Base-by-base conservation (phyloP, 2,797 vertebrate genomes). In the Siniperca undulata region DNA sequence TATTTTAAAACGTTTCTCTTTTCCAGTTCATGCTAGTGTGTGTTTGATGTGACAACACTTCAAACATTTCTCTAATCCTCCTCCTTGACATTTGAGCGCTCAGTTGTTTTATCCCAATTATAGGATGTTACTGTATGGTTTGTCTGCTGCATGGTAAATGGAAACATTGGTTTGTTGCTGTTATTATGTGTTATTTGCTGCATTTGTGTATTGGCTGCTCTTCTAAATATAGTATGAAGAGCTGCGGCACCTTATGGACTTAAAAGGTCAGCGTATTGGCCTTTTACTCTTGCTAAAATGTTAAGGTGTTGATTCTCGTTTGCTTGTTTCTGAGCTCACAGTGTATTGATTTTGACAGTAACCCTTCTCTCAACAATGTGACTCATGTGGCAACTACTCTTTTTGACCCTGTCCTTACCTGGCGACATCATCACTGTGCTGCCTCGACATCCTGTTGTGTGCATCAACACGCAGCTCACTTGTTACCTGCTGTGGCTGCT, bases 31-130 rank as follows among this genome's bases (percentile, higher is more conserved):
- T 70, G 75, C 69, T 80, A 24, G 48, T 76, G 56, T 83, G 24
- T 58, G 81, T 91, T 91, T 92, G 88, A 89, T 91, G 89, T 88
- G 76, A 86, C 67, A 67, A 60, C 5, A 72, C 81, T 74, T 82
- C 74, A 91, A 90, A 87, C 84, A 58, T 77, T 66, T 48, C 77
- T 86, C 19, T 89, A 82, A 89, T 90, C 90, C 80, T 38, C 46
- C 50, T 77, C 66, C 70, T 71, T 80, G 89, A 86, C 85, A 91
- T 90, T 75, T 79, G 82, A 89, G 80, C 16, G 0, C 66, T 70
- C 40, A 22, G 36, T 81, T 87, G 77, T 92, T 90, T 90, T 66
- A 83, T 89, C 44, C 58, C 60, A 86, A 79, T 89, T 84, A 86
- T 50, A 42, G 78, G 70, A 81, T 81, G 84, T 77, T 80, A 46